A percentile compares a stretch with the other conserved stretches of the same genome.
Evolutionary conservation across 2,797 vertebrate species (phyloP).

Genomic region (Naso thynnoides): DNA sequence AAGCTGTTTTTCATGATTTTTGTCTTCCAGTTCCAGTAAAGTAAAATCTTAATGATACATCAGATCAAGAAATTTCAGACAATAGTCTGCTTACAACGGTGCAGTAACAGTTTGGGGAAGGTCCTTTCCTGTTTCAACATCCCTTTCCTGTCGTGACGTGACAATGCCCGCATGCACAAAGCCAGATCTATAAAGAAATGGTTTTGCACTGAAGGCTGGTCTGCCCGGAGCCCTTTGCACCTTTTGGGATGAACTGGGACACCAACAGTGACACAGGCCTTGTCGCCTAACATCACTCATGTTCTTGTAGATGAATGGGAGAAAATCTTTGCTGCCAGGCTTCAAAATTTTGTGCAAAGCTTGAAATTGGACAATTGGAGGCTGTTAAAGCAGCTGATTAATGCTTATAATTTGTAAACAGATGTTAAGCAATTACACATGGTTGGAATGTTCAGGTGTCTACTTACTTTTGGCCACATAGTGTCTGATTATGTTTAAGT

Average conservation of each 20-base stretch:
- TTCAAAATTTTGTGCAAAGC: neutral
- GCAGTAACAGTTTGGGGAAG: conserved; percentile 40
- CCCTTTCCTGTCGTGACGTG: conserved; percentile 52
- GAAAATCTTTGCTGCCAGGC: neutral
- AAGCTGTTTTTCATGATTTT: neutral
- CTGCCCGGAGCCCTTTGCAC: neutral
- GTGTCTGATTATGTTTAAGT: neutral
- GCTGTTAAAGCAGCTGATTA: neutral
- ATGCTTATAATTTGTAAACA: neutral
- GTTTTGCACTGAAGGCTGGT: neutral
- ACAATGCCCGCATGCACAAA: neutral
- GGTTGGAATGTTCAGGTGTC: neutral
- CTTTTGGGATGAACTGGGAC: neutral
- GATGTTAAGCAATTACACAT: neutral
- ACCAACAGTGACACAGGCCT: neutral
- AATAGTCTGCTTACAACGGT: conserved; percentile 9
- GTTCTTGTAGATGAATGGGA: too few species aligned
- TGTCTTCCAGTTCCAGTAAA: neutral
- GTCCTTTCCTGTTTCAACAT: conserved; percentile 66
- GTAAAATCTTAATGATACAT: neutral
- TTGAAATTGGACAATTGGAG: neutral
- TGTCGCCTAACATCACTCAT: neutral
- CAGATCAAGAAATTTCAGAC: conserved; percentile 17
- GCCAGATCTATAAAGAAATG: conserved; percentile 12
- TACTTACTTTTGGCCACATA: neutral